Evolutionary conservation across 2,888 invertebrate genomes (phyloP), one percentile per base, ranked within the genome.

Genomic region (Cetonia aurata): DNA sequence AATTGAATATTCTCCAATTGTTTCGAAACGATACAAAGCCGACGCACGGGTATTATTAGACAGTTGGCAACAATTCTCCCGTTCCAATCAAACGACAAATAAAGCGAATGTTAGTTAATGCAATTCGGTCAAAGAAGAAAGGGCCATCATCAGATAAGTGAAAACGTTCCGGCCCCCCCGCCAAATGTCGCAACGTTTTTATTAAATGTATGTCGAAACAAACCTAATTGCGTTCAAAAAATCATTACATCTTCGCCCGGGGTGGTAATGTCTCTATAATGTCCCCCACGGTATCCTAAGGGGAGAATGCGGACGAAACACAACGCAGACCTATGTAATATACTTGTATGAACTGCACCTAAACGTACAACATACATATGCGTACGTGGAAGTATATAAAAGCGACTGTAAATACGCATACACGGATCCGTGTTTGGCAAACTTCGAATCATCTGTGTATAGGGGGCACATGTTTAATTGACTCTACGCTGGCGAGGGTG

Each of bases 181-280:
- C 77, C 79, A 80, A 80, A 79, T 79, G 82, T 82, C 81, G 72
- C 73, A 69, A 70, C 71, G 73, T 57, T 70, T 67, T 77, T 79
- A 81, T 81, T 83, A 81, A 82, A 82, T 83, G 82, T 81, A 81
- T 76, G 79, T 80, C 80, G 81, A 82, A 83, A 83, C 83, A 83
- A 83, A 83, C 83, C 83, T 83, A 84, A 84, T 84, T 83, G 84
- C 81, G 83, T 83, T 83, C 81, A 83, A 84, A 84, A 84, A 84
- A 84, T 84, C 84, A 84, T 84, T 84, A 84, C 82, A 80, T 77
- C 75, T 73, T 79, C 81, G 83, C 83, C 80, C 77, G 80, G 82
- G 83, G 83, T 80, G 82, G 80, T 80, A 82, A 83, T 82, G 82
- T 81, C 81, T 75, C 76, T 74, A 75, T 78, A 77, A 80, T 80